A percentile compares a stretch with the other conserved stretches of the same genome.
Evolutionary conservation across 2,888 invertebrate genomes (phyloP).

Genomic region (Cataglyphis altisquamis): DNA sequence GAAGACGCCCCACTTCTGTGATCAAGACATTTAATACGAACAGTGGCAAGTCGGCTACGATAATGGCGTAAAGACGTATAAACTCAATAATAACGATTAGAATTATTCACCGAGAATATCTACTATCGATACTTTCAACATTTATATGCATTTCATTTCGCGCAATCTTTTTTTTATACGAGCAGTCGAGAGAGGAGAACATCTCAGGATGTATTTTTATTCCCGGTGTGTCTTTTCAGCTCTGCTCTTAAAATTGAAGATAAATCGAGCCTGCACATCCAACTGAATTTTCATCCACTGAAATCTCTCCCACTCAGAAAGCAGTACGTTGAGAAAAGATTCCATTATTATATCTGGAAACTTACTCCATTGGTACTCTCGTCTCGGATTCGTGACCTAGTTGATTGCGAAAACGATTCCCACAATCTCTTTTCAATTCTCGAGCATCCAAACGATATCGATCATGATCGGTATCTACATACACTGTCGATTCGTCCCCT

Average conservation of each 20-base stretch:
- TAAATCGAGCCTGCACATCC: slow-evolving; percentile 25
- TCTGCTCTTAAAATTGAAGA: slow-evolving; percentile 35
- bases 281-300: slow-evolving; percentile 13
- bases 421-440: slow-evolving; percentile 66
- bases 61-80: slow-evolving; percentile 57
- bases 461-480: slow-evolving; percentile 79
- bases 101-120: not conserved
- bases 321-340: slow-evolving; percentile 30
- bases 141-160: not conserved
- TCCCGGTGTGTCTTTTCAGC: slow-evolving; percentile 42
- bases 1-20: slow-evolving; percentile 73
- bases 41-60: slow-evolving; percentile 45
- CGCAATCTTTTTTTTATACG: not conserved
- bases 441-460: slow-evolving; percentile 76
- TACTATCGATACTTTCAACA: not conserved
- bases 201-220: slow-evolving; percentile 38
- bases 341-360: slow-evolving; percentile 49
- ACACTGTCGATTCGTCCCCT: slow-evolving; percentile 68
- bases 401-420: slow-evolving; percentile 64
- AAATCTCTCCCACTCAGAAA: slow-evolving; percentile 16
- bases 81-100: not conserved
- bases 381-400: slow-evolving; percentile 60
- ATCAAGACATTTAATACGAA: slow-evolving; percentile 68
- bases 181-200: not conserved
- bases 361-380: slow-evolving; percentile 38